Percentiles rank a stretch among this genome's conserved stretches.
phyloP scores from a whole-genome alignment of 1,140 invertebrate species.

The Trachymyrmex septentrionalis region DNA sequence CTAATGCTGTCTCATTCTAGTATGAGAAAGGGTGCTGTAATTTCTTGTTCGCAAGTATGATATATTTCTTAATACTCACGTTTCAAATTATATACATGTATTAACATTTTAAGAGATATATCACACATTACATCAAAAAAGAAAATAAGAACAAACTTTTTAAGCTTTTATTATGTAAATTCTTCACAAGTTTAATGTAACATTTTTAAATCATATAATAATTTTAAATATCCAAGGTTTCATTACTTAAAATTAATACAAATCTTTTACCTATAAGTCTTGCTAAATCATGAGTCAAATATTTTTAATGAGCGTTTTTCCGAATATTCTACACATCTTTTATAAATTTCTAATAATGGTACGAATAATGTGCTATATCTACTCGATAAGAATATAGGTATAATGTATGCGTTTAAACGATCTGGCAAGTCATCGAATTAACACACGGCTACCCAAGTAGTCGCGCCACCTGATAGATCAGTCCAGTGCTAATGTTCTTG shows the following conservation, averaged over 20 bases:
- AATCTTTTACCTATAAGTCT: constrained; percentile 8
- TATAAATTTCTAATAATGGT: constrained; percentile 1
- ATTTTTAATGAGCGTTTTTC: not conserved
- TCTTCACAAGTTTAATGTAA: not conserved
- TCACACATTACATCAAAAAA: not conserved
- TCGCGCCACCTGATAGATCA: constrained; percentile 79
- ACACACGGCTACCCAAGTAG: constrained; percentile 48
- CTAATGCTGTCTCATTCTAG: constrained; percentile 34
- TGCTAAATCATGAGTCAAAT: not conserved
- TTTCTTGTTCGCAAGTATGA: not conserved
- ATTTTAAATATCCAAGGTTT: not conserved
- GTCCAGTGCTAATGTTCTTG: constrained; percentile 68
- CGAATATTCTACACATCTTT: not conserved
- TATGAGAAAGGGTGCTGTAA: not conserved
- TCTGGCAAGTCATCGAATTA: constrained; percentile 31
- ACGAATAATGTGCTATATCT: not conserved
- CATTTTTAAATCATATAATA: constrained; percentile 3
- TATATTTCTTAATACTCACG: not conserved
- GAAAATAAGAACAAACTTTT: not conserved
- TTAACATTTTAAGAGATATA: not conserved
- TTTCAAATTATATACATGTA: not conserved
- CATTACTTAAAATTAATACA: constrained; percentile 3
- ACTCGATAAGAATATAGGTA: constrained; percentile 15
- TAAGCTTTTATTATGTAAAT: not conserved
- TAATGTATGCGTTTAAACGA: constrained; percentile 25